Percentiles rank a stretch among this genome's conserved stretches.
These are phyloP conservation scores for Tiliacea aurago DNA, from an alignment of 2,888 invertebrate genomes.

Conservation along the genomic window DNA sequence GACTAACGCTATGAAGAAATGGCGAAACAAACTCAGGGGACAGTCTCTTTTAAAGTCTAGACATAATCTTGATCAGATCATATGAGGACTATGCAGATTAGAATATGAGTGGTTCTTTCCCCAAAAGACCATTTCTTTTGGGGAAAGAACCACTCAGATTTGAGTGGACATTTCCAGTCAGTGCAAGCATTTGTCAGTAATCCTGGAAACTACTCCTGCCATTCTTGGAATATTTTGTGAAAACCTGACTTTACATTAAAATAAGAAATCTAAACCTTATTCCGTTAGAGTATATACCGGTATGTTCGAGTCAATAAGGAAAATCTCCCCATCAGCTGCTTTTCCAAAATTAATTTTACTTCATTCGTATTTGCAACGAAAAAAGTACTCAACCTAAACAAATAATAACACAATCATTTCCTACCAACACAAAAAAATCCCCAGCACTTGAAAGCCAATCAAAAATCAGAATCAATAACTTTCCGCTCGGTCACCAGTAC, in stretches of 20 bases:
- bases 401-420: conserved; percentile 26
- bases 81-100: no score
- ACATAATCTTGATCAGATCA: no score
- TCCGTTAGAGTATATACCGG: not conserved
- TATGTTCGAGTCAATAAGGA: not conserved
- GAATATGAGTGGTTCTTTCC: no score
- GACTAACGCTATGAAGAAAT: no score
- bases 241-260: not conserved
- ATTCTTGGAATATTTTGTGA: not conserved
- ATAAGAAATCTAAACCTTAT: no score
- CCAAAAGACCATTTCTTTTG: no score
- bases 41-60: no score
- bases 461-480: conserved; percentile 54
- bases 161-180: no score
- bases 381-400: conserved; percentile 14
- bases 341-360: not conserved
- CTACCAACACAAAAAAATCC: conserved; percentile 21
- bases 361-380: not conserved
- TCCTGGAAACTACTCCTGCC: not conserved
- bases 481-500: conserved; percentile 53
- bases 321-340: not conserved
- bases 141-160: no score
- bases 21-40: no score
- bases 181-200: no score
- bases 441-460: conserved; percentile 32